Percentiles rank a stretch among this genome's conserved stretches.
These are phyloP conservation scores for Brenthis daphne DNA, from an alignment of 2,888 invertebrate genomes.

Conservation along the genomic window DNA sequence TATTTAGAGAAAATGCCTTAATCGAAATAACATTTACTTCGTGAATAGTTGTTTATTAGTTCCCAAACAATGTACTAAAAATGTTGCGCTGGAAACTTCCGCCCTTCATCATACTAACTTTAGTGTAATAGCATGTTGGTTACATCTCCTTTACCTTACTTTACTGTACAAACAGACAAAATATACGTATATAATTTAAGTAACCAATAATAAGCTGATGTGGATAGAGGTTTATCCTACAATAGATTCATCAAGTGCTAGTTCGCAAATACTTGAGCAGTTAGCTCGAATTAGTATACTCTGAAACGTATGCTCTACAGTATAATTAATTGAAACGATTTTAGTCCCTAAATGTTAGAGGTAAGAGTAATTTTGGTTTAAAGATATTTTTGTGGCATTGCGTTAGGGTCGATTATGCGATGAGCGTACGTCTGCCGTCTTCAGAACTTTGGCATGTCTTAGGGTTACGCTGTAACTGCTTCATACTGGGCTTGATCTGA, in stretches of 20 bases:
- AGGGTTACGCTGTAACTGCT: conserved; percentile 40
- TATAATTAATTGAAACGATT: conserved; percentile 6
- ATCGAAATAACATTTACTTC: too few relatives aligned
- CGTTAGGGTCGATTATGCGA: conserved; percentile 22
- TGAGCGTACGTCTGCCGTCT: conserved; percentile 40
- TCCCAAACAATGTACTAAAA: too few relatives aligned
- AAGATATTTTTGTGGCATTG: background rate
- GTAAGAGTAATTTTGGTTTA: conserved; percentile 15
- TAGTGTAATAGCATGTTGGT: too few relatives aligned
- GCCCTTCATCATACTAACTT: too few relatives aligned
- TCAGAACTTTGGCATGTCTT: conserved; percentile 46
- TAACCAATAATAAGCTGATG: background rate
- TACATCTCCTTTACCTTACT: too few relatives aligned
- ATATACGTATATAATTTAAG: too few relatives aligned
- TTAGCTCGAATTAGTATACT: conserved; percentile 50
- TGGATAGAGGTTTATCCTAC: conserved; percentile 17
- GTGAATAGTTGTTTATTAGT: too few relatives aligned
- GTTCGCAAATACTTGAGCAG: conserved; percentile 65
- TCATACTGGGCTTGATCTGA: background rate
- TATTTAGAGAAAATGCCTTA: too few relatives aligned
- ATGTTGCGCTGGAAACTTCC: too few relatives aligned
- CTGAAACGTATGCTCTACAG: conserved; percentile 33
- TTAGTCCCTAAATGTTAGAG: background rate
- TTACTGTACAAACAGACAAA: too few relatives aligned
- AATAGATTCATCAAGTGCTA: conserved; percentile 61